Conservation (phyloP, 2,888 invertebrate genomes). For the Pristionchus fissidentatus region DNA sequence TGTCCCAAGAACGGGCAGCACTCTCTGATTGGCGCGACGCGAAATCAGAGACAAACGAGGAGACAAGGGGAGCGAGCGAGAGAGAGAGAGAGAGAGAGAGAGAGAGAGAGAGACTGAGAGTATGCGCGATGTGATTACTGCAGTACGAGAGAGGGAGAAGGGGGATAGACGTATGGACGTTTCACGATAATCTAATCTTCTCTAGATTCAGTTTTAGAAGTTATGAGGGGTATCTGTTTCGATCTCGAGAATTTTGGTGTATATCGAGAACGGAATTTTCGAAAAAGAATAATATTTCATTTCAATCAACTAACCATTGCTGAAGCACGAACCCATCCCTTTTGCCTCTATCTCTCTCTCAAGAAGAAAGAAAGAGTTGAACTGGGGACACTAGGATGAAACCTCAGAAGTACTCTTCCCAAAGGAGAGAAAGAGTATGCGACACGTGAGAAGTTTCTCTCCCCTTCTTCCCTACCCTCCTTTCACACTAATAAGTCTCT, state of each 20-base stretch:
- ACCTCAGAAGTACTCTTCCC: background rate
- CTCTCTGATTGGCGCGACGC: slow-evolving; percentile 26
- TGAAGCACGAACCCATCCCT: background rate
- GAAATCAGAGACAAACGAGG: slow-evolving; percentile 41
- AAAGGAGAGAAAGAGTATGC: background rate
- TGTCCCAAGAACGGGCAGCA: slow-evolving; percentile 3
- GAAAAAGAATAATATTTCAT: no score
- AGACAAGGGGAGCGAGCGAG: background rate
- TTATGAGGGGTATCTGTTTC: background rate
- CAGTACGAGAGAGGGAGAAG: no score
- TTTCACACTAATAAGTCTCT: slow-evolving; percentile 32
- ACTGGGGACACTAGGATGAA: background rate
- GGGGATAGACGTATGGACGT: no score
- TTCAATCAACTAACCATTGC: background rate
- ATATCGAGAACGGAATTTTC: no score
- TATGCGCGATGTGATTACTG: no score
- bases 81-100: no score
- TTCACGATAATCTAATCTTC: no score
- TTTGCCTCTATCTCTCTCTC: no score
- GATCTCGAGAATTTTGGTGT: no score
- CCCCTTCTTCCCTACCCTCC: background rate
- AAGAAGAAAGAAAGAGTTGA: no score
- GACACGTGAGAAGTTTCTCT: slow-evolving; percentile 29
- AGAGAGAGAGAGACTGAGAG: no score
- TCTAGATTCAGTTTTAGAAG: no score